Percentiles rank a stretch among this genome's conserved stretches.
These are phyloP conservation scores for Zele albiditarsus DNA, from an alignment of 2,888 invertebrate species.

Conservation along the genomic window DNA sequence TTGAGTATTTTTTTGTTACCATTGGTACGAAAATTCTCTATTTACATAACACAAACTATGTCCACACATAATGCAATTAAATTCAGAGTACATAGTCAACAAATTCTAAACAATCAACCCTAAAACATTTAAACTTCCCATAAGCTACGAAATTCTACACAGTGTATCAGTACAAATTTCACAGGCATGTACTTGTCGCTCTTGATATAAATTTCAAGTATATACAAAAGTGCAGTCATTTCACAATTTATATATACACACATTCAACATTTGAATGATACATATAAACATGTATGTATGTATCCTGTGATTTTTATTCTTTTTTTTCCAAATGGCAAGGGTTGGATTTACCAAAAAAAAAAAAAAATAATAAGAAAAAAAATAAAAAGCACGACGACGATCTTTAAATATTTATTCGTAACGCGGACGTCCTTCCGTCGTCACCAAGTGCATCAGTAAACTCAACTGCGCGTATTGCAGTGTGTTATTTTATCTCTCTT, in stretches of 20 bases:
- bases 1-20: too few species aligned
- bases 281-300: neutral
- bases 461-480: constrained; percentile 46
- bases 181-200: too few species aligned
- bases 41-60: too few species aligned
- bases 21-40: too few species aligned
- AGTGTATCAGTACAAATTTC: too few species aligned
- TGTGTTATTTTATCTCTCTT: too few species aligned
- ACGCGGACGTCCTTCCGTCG: constrained; percentile 67
- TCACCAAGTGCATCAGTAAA: constrained; percentile 43
- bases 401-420: constrained; percentile 68
- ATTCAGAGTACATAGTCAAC: too few species aligned
- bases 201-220: neutral
- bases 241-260: neutral
- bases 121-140: too few species aligned
- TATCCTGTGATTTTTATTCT: constrained; percentile 1
- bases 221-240: neutral
- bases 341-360: neutral
- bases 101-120: too few species aligned
- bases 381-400: constrained; percentile 49
- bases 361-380: neutral
- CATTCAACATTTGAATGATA: neutral
- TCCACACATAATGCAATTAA: too few species aligned
- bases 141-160: too few species aligned
- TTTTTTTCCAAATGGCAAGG: neutral